A percentile compares a stretch with the other conserved stretches of the same genome.
These are phyloP conservation scores for Diplosoma virens DNA, from an alignment of 23 tunicate species.

Conservation along the genomic window DNA sequence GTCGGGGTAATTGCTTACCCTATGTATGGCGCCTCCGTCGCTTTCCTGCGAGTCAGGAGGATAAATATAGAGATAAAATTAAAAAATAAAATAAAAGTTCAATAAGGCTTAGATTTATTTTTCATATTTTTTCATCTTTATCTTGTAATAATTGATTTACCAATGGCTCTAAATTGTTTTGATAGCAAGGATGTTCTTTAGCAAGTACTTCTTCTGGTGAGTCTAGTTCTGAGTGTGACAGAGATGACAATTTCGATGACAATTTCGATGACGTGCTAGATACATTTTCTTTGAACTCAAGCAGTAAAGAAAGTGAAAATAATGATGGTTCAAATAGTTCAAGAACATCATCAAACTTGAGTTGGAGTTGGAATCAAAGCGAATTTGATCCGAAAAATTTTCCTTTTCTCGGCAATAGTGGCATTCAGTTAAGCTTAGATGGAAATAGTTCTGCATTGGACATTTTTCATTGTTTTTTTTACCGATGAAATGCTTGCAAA, in stretches of 20 bases:
- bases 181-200: neutral
- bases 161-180: neutral
- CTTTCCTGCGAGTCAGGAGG: no score
- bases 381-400: neutral
- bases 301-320: neutral
- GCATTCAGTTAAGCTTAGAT: neutral
- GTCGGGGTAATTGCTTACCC: no score
- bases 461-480: neutral
- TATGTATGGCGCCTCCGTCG: no score
- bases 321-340: neutral
- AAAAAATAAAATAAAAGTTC: no score
- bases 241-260: neutral
- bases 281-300: slow-evolving; percentile 1
- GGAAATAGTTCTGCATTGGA: slow-evolving; percentile 1
- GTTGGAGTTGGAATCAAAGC: slow-evolving; percentile 4
- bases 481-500: neutral
- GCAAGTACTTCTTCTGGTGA: slow-evolving; percentile 4
- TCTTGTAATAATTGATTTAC: neutral
- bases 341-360: neutral
- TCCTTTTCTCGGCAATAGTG: slow-evolving; percentile 1
- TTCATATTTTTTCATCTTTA: neutral
- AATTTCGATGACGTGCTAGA: neutral
- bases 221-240: neutral
- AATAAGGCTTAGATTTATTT: neutral
- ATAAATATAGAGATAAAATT: no score